Percentiles rank a stretch among this genome's conserved stretches.
These are phyloP conservation scores for Alouatta caraya DNA, from an alignment of 2,797 vertebrate genomes.

Conservation along the genomic window DNA sequence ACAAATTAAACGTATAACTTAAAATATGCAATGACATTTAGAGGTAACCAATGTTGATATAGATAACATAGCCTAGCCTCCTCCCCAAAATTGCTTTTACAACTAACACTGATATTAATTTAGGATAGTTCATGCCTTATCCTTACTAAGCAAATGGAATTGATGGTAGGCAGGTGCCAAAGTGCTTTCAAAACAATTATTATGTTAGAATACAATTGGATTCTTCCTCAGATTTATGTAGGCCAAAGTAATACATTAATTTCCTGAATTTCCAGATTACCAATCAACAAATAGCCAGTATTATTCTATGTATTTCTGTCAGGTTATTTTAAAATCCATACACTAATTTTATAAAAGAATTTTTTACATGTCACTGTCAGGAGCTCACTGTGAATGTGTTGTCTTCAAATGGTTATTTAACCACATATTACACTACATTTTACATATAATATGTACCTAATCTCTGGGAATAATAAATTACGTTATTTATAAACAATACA, in stretches of 20 bases:
- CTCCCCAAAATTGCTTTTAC: slow-evolving; percentile 53
- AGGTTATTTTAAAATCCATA: slow-evolving; percentile 41
- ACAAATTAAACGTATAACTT: slow-evolving; percentile 66
- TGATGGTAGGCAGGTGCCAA: slow-evolving; percentile 76
- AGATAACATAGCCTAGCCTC: slow-evolving; percentile 59
- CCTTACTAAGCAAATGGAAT: slow-evolving; percentile 48
- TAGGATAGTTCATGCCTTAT: slow-evolving; percentile 61
- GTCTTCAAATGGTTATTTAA: slow-evolving; percentile 24
- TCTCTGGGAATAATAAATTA: slow-evolving; percentile 68
- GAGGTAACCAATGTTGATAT: slow-evolving; percentile 73
- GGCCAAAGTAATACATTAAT: slow-evolving; percentile 52
- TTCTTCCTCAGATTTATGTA: slow-evolving; percentile 50
- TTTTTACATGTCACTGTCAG: slow-evolving; percentile 59
- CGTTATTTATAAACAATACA: slow-evolving; percentile 30
- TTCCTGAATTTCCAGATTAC: slow-evolving; percentile 11
- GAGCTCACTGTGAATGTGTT: slow-evolving; percentile 72
- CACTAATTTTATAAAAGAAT: slow-evolving; percentile 37
- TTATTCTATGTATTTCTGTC: slow-evolving; percentile 43
- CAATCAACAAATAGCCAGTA: slow-evolving; percentile 39
- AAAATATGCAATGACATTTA: slow-evolving; percentile 74
- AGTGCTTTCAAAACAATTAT: slow-evolving; percentile 64
- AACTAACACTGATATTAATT: not conserved
- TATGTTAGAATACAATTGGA: slow-evolving; percentile 40
- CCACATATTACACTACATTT: slow-evolving; percentile 52
- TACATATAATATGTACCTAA: not conserved